Base-by-base conservation (phyloP, 2,113 vertebrate genomes). In the Cyprinus carpio region DNA sequence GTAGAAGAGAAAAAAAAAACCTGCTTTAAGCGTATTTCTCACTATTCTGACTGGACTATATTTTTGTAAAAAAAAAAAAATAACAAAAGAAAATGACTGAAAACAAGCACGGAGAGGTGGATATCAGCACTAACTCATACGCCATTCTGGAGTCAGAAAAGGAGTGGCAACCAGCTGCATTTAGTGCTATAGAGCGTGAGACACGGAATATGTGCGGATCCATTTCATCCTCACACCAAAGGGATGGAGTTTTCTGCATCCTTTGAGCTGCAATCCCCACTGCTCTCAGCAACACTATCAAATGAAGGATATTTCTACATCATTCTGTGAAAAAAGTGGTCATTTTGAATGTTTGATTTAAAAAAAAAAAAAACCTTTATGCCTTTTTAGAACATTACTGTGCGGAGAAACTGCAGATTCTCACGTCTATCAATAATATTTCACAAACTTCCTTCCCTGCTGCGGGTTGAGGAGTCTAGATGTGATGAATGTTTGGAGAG, bases 281-380 rank as follows among this genome's bases (percentile, higher is more conserved):
- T 18, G 43, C 64, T 69, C 81, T 83, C 81, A 58, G 81, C 49
- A 83, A 58, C 80, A 78, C 75, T 54, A 25, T 81, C 81, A 85
- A 56, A 71, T 89, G 88, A 89, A 89, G 88, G 67, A 87, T 67
- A 78, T 37, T 75, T 31, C 67, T 46, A 71, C 65, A 62, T 15
- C 27, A 78, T 75, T 58, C n/a, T 25, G 56, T 6, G 5, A 71
- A 49, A 75, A 62, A 77, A 81, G n/a, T 51, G 1, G 20, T 71
- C 20, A 69, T 65, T 23, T 67, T 85, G 72, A 69, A 75, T 86
- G 86, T 86, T 80, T 37, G 43, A 34, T 29, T 69, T 37, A 3
- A 27, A 31, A 60, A 75, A 76, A 27, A 27, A 64, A 40, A 83
- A 72, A 81, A 13, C 60, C 75, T 56, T 54, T 81, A 83, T 88